Evolutionary conservation across 2,888 invertebrate species (phyloP), one percentile per base, ranked within the genome.

Genomic region (Papilio elwesi): DNA sequence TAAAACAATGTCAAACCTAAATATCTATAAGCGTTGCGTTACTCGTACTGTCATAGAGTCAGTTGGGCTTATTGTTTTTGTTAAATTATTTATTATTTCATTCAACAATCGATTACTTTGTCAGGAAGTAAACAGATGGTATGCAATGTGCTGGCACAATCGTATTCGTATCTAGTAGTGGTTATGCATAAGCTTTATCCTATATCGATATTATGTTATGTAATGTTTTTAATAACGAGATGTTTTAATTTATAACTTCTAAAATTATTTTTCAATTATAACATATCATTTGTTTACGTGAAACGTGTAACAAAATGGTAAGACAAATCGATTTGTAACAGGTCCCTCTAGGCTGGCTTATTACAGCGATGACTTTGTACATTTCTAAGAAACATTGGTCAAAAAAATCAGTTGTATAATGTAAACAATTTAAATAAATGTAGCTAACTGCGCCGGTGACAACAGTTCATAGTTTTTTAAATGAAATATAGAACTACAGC

Each of bases 281-380:
- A 48, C 49, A 59, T 68, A 49, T 36, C 36, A 51, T 8, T 59
- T 48, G 12, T 59, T 49, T 36, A 47, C 59, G 36, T 71, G n/a
- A 15, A 62, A 48, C 67, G 67, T 71, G 62, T 51, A 71, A 67
- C 49, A 13, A 59, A 63, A 65, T 49, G 43, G 71, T 47, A 62
- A 8, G 71, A 62, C 38, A 51, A 71, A 71, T 71, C 66, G 11
- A 71, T 71, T 71, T n/a, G 71, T 38, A 59, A 59, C 67, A 71
- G 67, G 59, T 71, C 51, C 55, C 66, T 43, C 51, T 49, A 26
- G 57, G 59, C 48, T 12, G 38, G n/a, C 57, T 66, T 57, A 71
- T 62, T 67, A 49, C 36, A 6, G 16, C 67, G 49, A 62, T 63
- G 70, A 70, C 63, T 52, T 0, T 52, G 43, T 38, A 52, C 62